Conservation (phyloP, 2,797 vertebrate species). For the Typhlichthys subterraneus region DNA sequence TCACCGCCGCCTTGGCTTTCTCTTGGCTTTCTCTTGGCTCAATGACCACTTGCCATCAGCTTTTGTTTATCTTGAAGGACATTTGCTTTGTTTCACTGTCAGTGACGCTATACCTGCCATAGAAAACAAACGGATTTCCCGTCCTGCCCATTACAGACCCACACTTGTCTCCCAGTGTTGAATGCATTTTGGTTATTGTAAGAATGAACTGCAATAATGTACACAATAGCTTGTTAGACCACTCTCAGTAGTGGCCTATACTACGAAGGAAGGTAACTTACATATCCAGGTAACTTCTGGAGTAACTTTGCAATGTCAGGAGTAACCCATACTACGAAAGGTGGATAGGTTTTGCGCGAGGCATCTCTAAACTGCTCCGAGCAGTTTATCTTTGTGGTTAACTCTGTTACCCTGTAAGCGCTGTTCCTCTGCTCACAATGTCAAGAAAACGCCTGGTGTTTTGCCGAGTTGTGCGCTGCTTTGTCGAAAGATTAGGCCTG, state of each 20-base stretch:
- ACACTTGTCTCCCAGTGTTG: not conserved
- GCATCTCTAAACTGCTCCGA: too few species aligned
- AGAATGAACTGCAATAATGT: conserved; percentile 9
- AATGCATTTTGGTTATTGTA: conserved; percentile 9
- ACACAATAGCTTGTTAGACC: conserved; percentile 16
- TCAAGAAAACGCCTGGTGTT: too few species aligned
- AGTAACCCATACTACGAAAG: too few species aligned
- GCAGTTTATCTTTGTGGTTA: too few species aligned
- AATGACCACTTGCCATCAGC: conserved; percentile 36
- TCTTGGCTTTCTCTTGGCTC: conserved; percentile 3
- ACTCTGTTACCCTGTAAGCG: too few species aligned
- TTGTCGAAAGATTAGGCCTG: too few species aligned
- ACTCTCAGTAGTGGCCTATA: conserved; percentile 3
- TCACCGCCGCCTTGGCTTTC: not conserved
- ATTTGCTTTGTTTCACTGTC: conserved; percentile 20
- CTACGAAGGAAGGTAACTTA: too few species aligned
- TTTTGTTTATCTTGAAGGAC: conserved; percentile 36
- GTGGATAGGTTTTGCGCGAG: too few species aligned
- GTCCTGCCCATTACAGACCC: not conserved
- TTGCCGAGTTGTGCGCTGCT: too few species aligned
- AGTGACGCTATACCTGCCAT: conserved; percentile 7
- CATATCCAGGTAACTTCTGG: too few species aligned
- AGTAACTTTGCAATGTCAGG: too few species aligned
- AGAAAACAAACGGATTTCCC: not conserved
- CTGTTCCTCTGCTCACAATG: too few species aligned